phyloP scores from a whole-genome alignment of 2,113 vertebrate genomes.

The Hiodon alosoides region DNA sequence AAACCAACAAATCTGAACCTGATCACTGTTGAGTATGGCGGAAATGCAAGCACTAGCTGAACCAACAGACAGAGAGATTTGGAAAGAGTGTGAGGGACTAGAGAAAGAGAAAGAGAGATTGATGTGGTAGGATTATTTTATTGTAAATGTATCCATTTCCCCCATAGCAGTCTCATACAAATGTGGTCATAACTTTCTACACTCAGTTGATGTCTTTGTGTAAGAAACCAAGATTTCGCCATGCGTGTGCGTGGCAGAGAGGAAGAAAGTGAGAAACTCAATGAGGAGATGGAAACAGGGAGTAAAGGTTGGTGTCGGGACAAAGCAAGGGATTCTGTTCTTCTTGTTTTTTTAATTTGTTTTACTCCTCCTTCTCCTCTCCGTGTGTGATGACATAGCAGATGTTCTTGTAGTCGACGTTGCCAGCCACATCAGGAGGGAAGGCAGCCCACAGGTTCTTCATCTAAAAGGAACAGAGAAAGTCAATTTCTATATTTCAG shows the following conservation, averaged over 20 bases:
- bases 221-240: slow-evolving; percentile 49
- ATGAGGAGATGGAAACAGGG: slow-evolving; percentile 27
- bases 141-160: slow-evolving; percentile 54
- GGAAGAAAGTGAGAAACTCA: slow-evolving; percentile 26
- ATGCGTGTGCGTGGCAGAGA: slow-evolving; percentile 34
- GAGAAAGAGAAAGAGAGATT: slow-evolving; percentile 42
- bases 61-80: slow-evolving; percentile 38
- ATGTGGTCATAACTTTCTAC: slow-evolving; percentile 40
- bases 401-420: slow-evolving; percentile 91
- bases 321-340: slow-evolving; percentile 42
- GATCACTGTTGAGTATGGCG: neutral
- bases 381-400: slow-evolving; percentile 91
- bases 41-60: slow-evolving; percentile 41
- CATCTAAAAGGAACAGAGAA: slow-evolving; percentile 53
- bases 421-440: slow-evolving; percentile 78
- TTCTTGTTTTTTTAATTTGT: slow-evolving; percentile 69
- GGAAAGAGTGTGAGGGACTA: slow-evolving; percentile 12
- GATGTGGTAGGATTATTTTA: slow-evolving; percentile 54
- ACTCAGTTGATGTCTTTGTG: slow-evolving; percentile 39
- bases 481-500: neutral
- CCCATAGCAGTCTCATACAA: slow-evolving; percentile 45
- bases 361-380: slow-evolving; percentile 77
- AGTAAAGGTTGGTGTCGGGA: slow-evolving; percentile 20
- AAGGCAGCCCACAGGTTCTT: slow-evolving; percentile 80
- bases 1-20: slow-evolving; percentile 40